Conservation (phyloP, 2,888 invertebrate species). For the Pseudoips prasinana region DNA sequence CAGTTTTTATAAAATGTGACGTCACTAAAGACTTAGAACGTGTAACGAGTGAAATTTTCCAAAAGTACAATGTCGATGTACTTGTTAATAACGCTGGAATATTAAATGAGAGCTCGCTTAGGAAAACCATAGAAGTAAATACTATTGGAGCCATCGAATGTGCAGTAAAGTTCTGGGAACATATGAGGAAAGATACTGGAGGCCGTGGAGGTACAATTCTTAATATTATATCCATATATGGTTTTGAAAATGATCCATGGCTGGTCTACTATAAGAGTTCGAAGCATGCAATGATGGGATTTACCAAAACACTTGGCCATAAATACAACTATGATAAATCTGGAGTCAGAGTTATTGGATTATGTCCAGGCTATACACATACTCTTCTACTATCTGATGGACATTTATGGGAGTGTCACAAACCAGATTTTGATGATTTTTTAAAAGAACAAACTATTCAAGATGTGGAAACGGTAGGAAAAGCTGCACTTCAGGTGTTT, state of each 20-base stretch:
- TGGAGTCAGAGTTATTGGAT: constrained; percentile 65
- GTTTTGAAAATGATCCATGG: constrained; percentile 36
- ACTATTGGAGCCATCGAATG: constrained; percentile 43
- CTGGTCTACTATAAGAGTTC: constrained; percentile 26
- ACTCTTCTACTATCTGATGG: constrained; percentile 39
- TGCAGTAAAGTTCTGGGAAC: constrained; percentile 72
- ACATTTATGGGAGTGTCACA: constrained; percentile 7
- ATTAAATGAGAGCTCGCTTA: constrained; percentile 28
- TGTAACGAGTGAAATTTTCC: constrained; percentile 43
- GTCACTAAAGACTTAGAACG: constrained; percentile 65
- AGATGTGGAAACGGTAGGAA: constrained; percentile 22
- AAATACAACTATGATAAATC: constrained; percentile 57
- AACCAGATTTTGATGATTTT: constrained; percentile 13
- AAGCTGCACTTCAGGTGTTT: constrained; percentile 21
- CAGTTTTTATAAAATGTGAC: constrained; percentile 70
- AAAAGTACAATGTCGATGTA: constrained; percentile 53
- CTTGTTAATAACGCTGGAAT: constrained; percentile 67
- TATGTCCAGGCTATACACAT: constrained; percentile 74
- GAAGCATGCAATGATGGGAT: constrained; percentile 66
- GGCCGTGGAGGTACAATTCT: constrained; percentile 82
- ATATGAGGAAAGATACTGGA: constrained; percentile 76
- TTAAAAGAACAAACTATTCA: constrained; percentile 29
- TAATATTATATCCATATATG: constrained; percentile 82
- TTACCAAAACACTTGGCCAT: constrained; percentile 64
- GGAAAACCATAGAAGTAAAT: constrained; percentile 48